Evolutionary conservation across 2,888 invertebrate species (phyloP), one percentile per base, ranked within the genome.

Genomic region (Alloplasta piceator): DNA sequence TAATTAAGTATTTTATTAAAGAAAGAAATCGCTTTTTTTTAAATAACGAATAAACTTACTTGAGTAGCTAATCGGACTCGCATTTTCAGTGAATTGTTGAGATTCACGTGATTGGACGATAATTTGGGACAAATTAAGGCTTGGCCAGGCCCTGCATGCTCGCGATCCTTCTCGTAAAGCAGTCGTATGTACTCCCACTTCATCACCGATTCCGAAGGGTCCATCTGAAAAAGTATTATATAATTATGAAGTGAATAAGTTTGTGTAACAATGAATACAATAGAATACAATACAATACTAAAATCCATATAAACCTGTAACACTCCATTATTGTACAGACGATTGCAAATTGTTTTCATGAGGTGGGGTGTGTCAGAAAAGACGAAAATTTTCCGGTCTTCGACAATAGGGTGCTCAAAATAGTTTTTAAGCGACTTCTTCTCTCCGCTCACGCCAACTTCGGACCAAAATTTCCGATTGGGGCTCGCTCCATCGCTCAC

Each of bases 401-500:
- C 56, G 46, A 46, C 50, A 9, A 66, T 9, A 43, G 75, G 66
- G 48, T 67, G 75, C 9, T 52, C 56, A 43, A 67, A 75, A 5
- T n/a, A 75, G 39, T 38, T 66, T 9, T 46, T 46, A 9, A 46
- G 16, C 55, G 38, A 6, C 58, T 39, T 3, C 6, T 66, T 26
- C 41, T 10, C 9, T 41, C 66, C 75, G 56, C 56, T 41, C 16
- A 70, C 36, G 36, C 60, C 70, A 10, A 70, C 6, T 39, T 48
- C 50, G 12, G 61, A 12, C 63, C 70, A 71, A 16, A 77, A 70
- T 41, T 63, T 61, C 36, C 75, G n/a, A 36, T 80, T 80, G 4
- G 75, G n/a, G n/a, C 39, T 52, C 1, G 80, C 83, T 36, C 82
- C 83, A 67, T 84, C 81, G 70, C 76, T 52, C 4, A 83, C 67